A percentile compares a stretch with the other conserved stretches of the same genome.
Evolutionary conservation across 2,888 invertebrate genomes (phyloP).

Genomic region (Acrobasis consociella): DNA sequence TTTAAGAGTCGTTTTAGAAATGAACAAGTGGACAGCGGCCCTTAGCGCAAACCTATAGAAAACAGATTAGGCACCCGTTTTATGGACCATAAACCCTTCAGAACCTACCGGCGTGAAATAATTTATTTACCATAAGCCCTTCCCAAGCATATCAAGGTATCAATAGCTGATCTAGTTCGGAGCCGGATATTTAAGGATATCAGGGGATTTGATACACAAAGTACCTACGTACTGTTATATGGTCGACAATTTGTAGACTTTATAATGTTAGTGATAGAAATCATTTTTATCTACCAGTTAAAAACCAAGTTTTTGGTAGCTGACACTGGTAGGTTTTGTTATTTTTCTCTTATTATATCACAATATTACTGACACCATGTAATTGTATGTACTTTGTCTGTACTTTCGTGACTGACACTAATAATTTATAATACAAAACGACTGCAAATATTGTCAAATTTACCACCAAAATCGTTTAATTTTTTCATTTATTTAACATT

Average conservation of each 20-base stretch:
- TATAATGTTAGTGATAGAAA: too few species aligned
- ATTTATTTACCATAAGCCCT: slow-evolving; percentile 18
- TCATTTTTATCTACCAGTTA: too few species aligned
- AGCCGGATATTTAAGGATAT: slow-evolving; percentile 9
- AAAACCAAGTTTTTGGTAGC: too few species aligned
- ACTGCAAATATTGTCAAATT: too few species aligned
- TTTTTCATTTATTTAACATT: too few species aligned
- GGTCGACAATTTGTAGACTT: neutral
- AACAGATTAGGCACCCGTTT: slow-evolving; percentile 20
- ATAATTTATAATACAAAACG: too few species aligned
- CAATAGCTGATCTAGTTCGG: slow-evolving; percentile 7
- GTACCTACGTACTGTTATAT: neutral
- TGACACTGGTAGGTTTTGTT: too few species aligned
- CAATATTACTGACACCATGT: too few species aligned
- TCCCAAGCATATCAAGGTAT: slow-evolving; percentile 3
- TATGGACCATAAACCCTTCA: slow-evolving; percentile 14
- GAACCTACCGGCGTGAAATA: slow-evolving; percentile 12
- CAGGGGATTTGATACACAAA: neutral
- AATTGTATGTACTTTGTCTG: too few species aligned
- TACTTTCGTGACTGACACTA: too few species aligned
- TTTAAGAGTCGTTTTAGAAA: neutral
- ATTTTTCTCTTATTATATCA: too few species aligned
- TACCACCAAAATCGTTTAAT: too few species aligned
- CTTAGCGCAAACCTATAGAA: slow-evolving; percentile 15
- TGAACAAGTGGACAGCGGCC: neutral